A percentile compares a stretch with the other conserved stretches of the same genome.
phyloP scores from a whole-genome alignment of 2,113 vertebrate genomes.

The Glareola pratincola region DNA sequence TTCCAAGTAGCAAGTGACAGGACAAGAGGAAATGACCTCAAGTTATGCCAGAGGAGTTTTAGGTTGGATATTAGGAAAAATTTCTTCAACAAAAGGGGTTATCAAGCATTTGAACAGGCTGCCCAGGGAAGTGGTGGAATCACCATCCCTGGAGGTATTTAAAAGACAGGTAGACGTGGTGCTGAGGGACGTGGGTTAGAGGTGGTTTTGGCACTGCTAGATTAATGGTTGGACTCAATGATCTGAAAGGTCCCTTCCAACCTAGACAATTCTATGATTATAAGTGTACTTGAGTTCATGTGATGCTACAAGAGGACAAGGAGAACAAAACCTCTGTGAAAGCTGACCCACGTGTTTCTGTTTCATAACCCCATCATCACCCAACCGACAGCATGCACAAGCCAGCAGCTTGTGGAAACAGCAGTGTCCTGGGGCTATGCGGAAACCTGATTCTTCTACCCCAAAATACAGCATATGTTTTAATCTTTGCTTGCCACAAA shows the following conservation, averaged over 20 bases:
- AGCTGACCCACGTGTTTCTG: background rate
- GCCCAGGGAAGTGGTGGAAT: background rate
- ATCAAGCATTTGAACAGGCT: background rate
- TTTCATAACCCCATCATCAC: background rate
- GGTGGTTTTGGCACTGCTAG: background rate
- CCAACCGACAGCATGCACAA: accelerated
- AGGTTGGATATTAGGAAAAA: background rate
- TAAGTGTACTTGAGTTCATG: background rate
- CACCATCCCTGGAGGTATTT: background rate
- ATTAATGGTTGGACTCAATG: background rate
- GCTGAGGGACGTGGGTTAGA: background rate
- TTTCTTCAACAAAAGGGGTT: background rate
- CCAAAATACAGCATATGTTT: background rate
- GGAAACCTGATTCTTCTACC: background rate
- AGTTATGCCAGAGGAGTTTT: background rate
- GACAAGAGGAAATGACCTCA: background rate
- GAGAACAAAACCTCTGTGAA: background rate
- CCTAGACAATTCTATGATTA: background rate
- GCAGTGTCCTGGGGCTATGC: background rate
- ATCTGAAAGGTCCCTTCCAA: background rate
- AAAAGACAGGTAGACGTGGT: background rate
- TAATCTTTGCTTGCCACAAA: background rate
- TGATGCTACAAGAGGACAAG: background rate
- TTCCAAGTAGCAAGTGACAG: background rate
- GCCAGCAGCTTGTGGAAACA: background rate